These are phyloP conservation scores for Sebastiscus tertius DNA, from an alignment of 2,797 vertebrate genomes.

Conservation along the genomic window DNA sequence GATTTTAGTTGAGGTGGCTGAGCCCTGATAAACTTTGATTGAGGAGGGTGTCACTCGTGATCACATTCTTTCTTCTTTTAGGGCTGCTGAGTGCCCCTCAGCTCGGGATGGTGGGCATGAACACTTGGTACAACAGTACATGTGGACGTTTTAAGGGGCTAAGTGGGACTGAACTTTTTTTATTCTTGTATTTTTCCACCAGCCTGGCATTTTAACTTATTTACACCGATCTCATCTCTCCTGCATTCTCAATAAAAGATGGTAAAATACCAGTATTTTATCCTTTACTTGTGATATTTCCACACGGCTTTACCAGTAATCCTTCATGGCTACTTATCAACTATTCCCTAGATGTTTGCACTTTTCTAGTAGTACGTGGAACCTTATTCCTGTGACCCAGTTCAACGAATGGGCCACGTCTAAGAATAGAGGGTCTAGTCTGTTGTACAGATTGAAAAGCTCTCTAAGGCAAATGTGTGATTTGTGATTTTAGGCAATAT, in stretches of 20 bases:
- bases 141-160: constrained; percentile 16
- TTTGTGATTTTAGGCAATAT: constrained; percentile 1
- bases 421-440: background rate
- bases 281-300: constrained; percentile 24
- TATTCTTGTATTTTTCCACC: background rate
- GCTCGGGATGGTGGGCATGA: background rate
- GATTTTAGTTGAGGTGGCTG: constrained; percentile 26
- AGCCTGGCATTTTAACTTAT: background rate
- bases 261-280: background rate
- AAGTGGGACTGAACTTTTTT: background rate
- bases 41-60: constrained; percentile 16
- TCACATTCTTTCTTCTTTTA: constrained; percentile 14
- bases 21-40: constrained; percentile 34
- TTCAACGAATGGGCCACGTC: constrained; percentile 17
- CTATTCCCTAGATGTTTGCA: background rate
- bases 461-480: constrained; percentile 1
- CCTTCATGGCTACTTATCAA: constrained; percentile 1
- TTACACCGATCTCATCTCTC: background rate
- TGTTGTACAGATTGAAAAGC: constrained; percentile 41
- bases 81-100: constrained; percentile 24
- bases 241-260: background rate
- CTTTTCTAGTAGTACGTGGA: background rate
- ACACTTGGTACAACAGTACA: background rate
- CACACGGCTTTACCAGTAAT: background rate
- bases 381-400: constrained; percentile 24